These are phyloP conservation scores for Suricata suricatta DNA, from an alignment of 2,113 vertebrate genomes.

Conservation along the genomic window DNA sequence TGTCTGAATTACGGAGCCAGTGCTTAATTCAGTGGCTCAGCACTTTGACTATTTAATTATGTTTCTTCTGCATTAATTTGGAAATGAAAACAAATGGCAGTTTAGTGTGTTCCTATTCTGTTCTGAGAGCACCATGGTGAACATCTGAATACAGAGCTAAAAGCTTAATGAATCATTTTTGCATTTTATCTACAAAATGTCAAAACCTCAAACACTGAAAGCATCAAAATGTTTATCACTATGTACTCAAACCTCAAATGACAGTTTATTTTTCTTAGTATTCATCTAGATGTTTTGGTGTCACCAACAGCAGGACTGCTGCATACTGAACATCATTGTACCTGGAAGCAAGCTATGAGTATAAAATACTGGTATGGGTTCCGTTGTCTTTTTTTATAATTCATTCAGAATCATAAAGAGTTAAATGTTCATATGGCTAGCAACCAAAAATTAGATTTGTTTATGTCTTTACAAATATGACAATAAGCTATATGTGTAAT, in stretches of 20 bases:
- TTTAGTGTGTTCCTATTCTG: not conserved
- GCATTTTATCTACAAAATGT: conserved; percentile 11
- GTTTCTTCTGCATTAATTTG: not conserved
- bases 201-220: conserved; percentile 19
- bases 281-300: not conserved
- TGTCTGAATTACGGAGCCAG: conserved; percentile 36
- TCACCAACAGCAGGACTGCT: not conserved
- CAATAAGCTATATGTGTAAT: not conserved
- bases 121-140: not conserved
- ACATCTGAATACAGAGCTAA: not conserved
- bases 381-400: not conserved
- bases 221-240: not conserved
- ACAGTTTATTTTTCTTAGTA: not conserved
- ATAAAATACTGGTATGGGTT: not conserved
- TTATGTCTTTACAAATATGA: not conserved
- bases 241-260: not conserved
- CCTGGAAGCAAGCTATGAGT: not conserved
- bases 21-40: not conserved
- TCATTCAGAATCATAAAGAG: not conserved
- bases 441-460: not conserved
- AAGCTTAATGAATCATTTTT: conserved; percentile 11
- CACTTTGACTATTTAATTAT: not conserved
- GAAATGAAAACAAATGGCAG: not conserved
- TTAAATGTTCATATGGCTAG: not conserved
- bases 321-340: not conserved